Base-by-base conservation (phyloP, 2,113 vertebrate species). In the Arenaria interpres region DNA sequence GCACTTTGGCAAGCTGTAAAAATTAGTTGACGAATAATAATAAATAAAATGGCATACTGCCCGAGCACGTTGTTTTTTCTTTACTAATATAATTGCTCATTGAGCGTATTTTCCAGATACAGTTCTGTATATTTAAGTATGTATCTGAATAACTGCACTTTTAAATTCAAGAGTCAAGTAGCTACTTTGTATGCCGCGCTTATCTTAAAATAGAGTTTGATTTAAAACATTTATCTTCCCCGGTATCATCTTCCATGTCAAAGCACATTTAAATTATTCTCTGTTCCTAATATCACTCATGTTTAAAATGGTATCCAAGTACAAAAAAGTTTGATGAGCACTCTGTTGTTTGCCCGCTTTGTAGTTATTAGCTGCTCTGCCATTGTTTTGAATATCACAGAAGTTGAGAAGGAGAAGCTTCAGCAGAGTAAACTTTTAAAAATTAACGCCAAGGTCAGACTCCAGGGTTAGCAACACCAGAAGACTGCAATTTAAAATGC, bases 161-260 rank as follows among this genome's bases (percentile, higher is more conserved):
- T 86, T 64, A 95, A 94, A 94, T 94, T 77, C 83, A 78, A 23
- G 90, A 93, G 88, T 93, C 91, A 95, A 96, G 91, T 94, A 95
- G 90, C 90, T 96, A 92, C 93, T 96, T 95, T 94, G 88, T 94
- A 94, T 92, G 88, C 90, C 3, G 7, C 1, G 57, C 94, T 96
- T 96, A 97, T 96, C 91, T 97, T 93, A 86, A 91, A 91, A 88
- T 43, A 74, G 78, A 93, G 79, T 95, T 94, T 93, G 95, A 96
- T 96, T 97, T 96, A 92, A 95, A 96, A 96, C 95, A 84, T 97
- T 94, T 96, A 93, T 96, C 96, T 96, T 80, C 51, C 19, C 63
- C 0, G 0, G 85, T 92, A 96, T 97, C 96, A 67, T 95, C 79
- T 92, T 88, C 90, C n/a, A 11, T 92, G 96, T 95, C 93, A 94